These are phyloP conservation scores for Pristionchus mayeri DNA, from an alignment of 2,888 invertebrate species.

Conservation along the genomic window DNA sequence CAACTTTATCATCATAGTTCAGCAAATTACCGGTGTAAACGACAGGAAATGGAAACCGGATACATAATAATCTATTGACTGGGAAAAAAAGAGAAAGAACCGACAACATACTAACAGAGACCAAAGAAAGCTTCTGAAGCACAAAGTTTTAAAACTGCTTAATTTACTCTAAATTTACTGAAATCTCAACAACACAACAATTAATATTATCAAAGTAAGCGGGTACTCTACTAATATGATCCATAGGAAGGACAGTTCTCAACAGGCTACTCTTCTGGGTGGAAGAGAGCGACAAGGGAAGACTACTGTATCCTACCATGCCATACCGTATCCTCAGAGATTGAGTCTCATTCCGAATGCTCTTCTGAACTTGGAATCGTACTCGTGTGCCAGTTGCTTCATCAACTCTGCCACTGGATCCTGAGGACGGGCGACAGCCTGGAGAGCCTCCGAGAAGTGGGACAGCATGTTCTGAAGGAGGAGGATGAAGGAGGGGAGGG, in stretches of 20 bases:
- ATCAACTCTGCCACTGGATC: slow-evolving; percentile 66
- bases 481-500: neutral
- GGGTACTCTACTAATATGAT: neutral
- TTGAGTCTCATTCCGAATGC: slow-evolving; percentile 71
- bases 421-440: slow-evolving; percentile 62
- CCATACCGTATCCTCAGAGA: slow-evolving; percentile 1
- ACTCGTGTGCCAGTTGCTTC: slow-evolving; percentile 65
- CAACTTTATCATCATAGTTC: slow-evolving; percentile 31
- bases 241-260: neutral
- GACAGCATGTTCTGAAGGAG: slow-evolving; percentile 61
- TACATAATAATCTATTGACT: slow-evolving; percentile 27
- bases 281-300: neutral
- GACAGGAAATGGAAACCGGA: slow-evolving; percentile 24
- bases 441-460: slow-evolving; percentile 63
- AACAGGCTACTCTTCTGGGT: neutral
- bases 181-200: slow-evolving; percentile 34
- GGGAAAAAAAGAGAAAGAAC: slow-evolving; percentile 21
- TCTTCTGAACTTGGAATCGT: slow-evolving; percentile 70
- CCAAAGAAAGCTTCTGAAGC: slow-evolving; percentile 16
- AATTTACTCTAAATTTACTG: slow-evolving; percentile 10
- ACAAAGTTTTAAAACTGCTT: neutral
- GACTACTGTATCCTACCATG: neutral
- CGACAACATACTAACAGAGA: slow-evolving; percentile 3
- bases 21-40: slow-evolving; percentile 33
- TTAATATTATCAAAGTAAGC: neutral